These are phyloP conservation scores for Rhynchotus rufescens DNA, from an alignment of 2,797 vertebrate species.

Conservation along the genomic window DNA sequence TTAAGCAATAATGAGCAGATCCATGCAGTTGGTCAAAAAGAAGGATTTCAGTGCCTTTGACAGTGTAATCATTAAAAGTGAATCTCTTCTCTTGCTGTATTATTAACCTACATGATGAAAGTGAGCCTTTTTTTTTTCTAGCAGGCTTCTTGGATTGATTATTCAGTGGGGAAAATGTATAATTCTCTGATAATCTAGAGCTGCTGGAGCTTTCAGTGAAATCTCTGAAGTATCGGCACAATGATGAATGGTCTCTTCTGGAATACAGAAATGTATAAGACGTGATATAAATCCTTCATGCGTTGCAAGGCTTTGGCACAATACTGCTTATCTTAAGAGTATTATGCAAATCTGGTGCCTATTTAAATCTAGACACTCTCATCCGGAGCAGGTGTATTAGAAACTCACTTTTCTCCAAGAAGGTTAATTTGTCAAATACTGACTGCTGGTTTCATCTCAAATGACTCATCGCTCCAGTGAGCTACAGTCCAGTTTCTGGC, in stretches of 20 bases:
- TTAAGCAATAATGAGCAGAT: neutral
- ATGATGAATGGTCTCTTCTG: constrained; percentile 58
- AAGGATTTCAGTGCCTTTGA: constrained; percentile 28
- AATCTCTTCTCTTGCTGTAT: constrained; percentile 21
- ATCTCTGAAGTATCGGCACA: constrained; percentile 64
- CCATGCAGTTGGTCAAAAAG: constrained; percentile 17
- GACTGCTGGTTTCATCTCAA: neutral
- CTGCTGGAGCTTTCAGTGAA: constrained; percentile 57
- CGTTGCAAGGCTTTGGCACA: constrained; percentile 39
- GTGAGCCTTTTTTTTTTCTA: neutral
- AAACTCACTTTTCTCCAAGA: constrained; percentile 22
- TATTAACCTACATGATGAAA: constrained; percentile 39
- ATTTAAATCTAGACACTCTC: constrained; percentile 50
- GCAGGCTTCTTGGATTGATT: constrained; percentile 55
- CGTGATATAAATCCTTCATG: constrained; percentile 56
- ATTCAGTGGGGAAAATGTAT: constrained; percentile 51
- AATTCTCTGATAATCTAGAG: constrained; percentile 61
- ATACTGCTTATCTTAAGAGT: constrained; percentile 59
- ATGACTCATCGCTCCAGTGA: neutral
- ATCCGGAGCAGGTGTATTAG: constrained; percentile 63
- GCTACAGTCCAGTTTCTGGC: neutral
- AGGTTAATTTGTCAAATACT: constrained; percentile 22
- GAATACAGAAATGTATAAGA: constrained; percentile 44
- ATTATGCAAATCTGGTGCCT: constrained; percentile 66
- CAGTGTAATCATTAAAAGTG: constrained; percentile 36